These are phyloP conservation scores for Gavialis gangeticus DNA, from an alignment of 2,113 vertebrate species.

Conservation along the genomic window DNA sequence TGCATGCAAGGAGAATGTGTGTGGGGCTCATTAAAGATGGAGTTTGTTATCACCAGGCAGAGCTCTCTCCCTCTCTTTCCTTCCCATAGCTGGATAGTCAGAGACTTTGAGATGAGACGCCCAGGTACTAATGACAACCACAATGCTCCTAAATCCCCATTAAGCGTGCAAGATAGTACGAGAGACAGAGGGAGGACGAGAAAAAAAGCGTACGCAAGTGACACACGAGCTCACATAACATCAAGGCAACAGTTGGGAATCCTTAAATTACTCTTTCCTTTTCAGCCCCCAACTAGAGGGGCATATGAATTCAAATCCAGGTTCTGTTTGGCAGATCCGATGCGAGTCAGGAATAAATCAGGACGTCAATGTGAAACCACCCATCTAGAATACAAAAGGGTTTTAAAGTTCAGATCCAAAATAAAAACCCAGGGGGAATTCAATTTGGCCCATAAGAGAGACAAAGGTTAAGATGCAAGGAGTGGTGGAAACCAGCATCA, in stretches of 20 bases:
- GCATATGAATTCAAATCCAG: not conserved
- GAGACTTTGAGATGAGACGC: not conserved
- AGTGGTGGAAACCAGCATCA: not conserved
- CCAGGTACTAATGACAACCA: not conserved
- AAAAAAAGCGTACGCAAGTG: not conserved
- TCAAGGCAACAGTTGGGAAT: not conserved
- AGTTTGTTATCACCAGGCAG: slow-evolving; percentile 48
- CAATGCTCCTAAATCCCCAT: not conserved
- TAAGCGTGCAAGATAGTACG: accelerated
- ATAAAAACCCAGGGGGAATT: not conserved
- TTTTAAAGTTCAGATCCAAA: not conserved
- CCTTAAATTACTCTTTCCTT: not conserved
- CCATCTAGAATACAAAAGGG: not conserved
- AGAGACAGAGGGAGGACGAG: not conserved
- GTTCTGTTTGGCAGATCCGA: not conserved
- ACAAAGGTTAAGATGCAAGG: not conserved
- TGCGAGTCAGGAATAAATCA: not conserved
- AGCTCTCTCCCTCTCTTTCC: not conserved
- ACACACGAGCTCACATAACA: not conserved
- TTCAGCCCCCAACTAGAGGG: not conserved
- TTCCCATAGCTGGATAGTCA: not conserved
- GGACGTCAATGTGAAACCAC: not conserved
- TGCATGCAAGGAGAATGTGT: slow-evolving; percentile 69
- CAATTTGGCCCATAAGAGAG: not conserved
- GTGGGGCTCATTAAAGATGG: slow-evolving; percentile 57